Base-by-base conservation (phyloP, 2,888 invertebrate genomes). In the Podotricha telesiphe region DNA sequence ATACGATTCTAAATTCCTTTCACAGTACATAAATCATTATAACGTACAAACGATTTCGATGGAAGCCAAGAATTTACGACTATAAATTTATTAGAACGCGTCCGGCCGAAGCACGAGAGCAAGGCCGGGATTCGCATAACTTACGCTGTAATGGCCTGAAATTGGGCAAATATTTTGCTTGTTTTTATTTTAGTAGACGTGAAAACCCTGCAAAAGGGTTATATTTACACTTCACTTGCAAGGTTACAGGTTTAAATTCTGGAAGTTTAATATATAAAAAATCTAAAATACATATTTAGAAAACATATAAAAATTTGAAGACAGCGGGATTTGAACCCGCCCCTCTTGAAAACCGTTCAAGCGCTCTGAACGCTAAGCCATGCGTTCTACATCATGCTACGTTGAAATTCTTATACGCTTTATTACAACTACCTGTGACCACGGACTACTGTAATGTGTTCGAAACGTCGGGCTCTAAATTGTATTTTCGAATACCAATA, bases 71-170 rank as follows among this genome's bases (percentile, higher is more conserved):
- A 69, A 72, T 72, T 72, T 72, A 72, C 64, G 69, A 55, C 71
- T 64, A 55, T 67, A 69, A 72, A 72, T 72, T 72, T 72, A 72
- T 72, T 72, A 69, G 71, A 59, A 59, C 64, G 55, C 69, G 71
- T 69, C 69, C 71, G 71, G 71, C 67, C 69, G 56, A 66, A 69
- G 66, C 62, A 64, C 47, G 69, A 58, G 71, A 61, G 71, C 67
- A 67, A 69, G 58, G 58, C 67, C 63, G 51, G 69, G 69, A 69
- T 61, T 69, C 67, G 67, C 71, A 72, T 72, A 69, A 72, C 71
- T 63, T 68, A 72, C 67, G 10, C 59, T 55, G 51, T 72, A 72
- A 72, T 72, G 71, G 69, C 61, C 58, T 67, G 58, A 66, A 61
- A 71, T 67, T 59, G 64, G 45, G 66, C 66, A 69, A 69, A 63